Evolutionary conservation across 2,888 invertebrate species (phyloP), one percentile per base, ranked within the genome.

Genomic region (Pomacea canaliculata): DNA sequence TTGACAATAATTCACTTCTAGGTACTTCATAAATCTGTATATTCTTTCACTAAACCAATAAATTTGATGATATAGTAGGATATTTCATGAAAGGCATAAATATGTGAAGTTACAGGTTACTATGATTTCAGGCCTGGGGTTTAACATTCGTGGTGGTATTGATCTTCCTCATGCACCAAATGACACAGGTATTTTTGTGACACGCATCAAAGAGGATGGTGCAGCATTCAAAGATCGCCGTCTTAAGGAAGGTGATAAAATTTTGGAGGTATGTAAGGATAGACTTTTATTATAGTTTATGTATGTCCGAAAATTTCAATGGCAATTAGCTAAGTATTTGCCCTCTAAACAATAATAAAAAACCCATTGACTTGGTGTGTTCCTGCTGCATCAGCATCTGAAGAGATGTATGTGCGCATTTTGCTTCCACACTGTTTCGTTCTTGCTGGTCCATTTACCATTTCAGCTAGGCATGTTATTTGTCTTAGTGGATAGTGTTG

Each of bases 111-210:
- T 63, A 23, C 27, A 63, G 19, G 10, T 48, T 18, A 19, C 5
- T 23, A 23, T 63, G 59, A 49, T 67, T 74, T 18, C 76, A 91
- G 92, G 91, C 76, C 86, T 92, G 49, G 91, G 92, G 37, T 92
- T 92, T 85, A 92, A 92, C 83, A 91, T 92, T 67, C 85, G 91
- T 68, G 92, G 91, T 73, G 92, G 92, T 46, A 84, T 84, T 59
- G 91, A 91, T 81, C 80, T 82, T 59, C 87, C 87, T 18, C 90
- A 91, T 80, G 85, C 91, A 68, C 86, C 87, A 12, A 90, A 89
- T 49, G 91, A 91, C 77, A 77, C 83, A 60, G 91, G 91, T 23
- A 91, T 92, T 69, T 92, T 91, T 85, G 89, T 92, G 16, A 90
- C 91, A 7, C 89, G 89, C 78, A 86, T 92, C 49, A 87, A 90